Conservation (phyloP, 2,113 vertebrate species). For the Gavia stellata region DNA sequence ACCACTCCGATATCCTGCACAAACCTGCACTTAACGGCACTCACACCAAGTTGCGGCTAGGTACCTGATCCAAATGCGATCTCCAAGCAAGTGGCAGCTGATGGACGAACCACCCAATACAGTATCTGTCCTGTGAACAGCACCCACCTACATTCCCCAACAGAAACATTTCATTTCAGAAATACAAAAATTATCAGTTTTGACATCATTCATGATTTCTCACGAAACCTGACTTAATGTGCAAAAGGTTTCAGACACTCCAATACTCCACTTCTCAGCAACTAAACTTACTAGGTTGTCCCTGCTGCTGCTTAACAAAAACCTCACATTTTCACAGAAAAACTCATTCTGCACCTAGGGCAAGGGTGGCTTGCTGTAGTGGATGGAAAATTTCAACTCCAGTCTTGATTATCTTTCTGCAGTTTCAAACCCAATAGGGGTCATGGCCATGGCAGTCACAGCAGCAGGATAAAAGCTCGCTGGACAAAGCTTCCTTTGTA, state of each 20-base stretch:
- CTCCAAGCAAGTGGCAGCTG: not conserved
- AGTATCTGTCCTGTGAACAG: not conserved
- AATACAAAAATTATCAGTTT: not conserved
- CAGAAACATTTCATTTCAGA: not conserved
- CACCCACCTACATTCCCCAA: not conserved
- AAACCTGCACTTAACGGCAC: not conserved
- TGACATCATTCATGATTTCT: not conserved
- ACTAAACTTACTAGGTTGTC: not conserved
- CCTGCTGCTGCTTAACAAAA: not conserved
- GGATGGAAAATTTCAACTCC: not conserved
- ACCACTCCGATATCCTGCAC: not conserved
- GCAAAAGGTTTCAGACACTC: not conserved
- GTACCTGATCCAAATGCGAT: not conserved
- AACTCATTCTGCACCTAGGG: not conserved
- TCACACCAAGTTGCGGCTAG: not conserved
- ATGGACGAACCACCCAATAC: rapidly evolving
- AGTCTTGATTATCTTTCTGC: not conserved
- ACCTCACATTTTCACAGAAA: not conserved
- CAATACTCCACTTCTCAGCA: not conserved
- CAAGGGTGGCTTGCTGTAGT: not conserved
- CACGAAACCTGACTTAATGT: rapidly evolving
- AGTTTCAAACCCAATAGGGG: not conserved
- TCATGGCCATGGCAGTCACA: not conserved
- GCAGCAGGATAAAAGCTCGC: not conserved
- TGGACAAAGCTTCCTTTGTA: not conserved